A percentile compares a stretch with the other conserved stretches of the same genome.
Conservation (phyloP, 1,140 invertebrate species). For the Radopholus similis region DNA sequence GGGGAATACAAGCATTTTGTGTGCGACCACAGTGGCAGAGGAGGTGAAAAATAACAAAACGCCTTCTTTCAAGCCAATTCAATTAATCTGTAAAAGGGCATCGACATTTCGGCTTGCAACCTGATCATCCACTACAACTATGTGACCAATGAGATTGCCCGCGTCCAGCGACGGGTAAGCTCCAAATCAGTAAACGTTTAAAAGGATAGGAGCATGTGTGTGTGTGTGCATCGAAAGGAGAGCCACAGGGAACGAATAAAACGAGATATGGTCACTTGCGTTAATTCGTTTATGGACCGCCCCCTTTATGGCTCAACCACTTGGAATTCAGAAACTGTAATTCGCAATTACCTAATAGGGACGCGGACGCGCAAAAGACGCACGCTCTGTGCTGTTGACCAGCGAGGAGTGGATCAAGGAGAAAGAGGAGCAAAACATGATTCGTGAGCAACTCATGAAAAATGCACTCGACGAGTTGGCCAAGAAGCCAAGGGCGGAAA, state of each 20-base stretch:
- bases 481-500: background rate
- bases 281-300: background rate
- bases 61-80: background rate
- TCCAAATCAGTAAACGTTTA: background rate
- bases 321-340: too few species aligned
- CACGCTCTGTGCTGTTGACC: conserved; percentile 9
- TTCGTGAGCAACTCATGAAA: conserved; percentile 18
- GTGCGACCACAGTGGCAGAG: conserved; percentile 59
- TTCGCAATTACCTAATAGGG: conserved; percentile 31
- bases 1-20: conserved; percentile 64
- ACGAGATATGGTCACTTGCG: too few species aligned
- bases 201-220: too few species aligned
- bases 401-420: background rate
- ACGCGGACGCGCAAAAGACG: conserved; percentile 26
- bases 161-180: conserved; percentile 52
- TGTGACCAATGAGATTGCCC: conserved; percentile 60
- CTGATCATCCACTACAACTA: conserved; percentile 60
- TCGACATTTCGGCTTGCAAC: conserved; percentile 60
- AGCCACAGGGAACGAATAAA: too few species aligned
- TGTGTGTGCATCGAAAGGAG: too few species aligned
- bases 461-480: conserved; percentile 2
- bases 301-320: background rate
- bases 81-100: too few species aligned
- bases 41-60: background rate
- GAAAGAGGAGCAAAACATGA: conserved; percentile 6